Base-by-base conservation (phyloP, 2,888 invertebrate species). In the Pseudeuparius sepicola region DNA sequence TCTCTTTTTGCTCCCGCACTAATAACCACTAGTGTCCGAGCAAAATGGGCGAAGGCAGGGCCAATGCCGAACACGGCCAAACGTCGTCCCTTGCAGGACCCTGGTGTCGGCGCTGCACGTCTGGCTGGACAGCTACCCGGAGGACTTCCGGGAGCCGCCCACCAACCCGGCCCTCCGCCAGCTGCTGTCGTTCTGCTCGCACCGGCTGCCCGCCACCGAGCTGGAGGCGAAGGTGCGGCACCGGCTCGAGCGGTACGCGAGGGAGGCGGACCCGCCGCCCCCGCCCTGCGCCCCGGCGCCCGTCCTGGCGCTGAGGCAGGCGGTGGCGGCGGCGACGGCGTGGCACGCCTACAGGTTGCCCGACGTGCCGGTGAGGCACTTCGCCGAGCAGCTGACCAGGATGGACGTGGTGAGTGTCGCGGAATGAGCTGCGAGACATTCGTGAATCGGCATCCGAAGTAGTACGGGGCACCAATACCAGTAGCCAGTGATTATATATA, bases 51-150 rank as follows among this genome's bases (percentile, higher is more conserved):
- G n/a, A n/a, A n/a, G n/a, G n/a, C n/a, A n/a, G n/a, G n/a, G n/a
- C n/a, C n/a, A n/a, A n/a, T n/a, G n/a, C n/a, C n/a, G n/a, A n/a
- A n/a, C n/a, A n/a, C n/a, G n/a, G n/a, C n/a, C n/a, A n/a, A n/a
- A n/a, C n/a, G n/a, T n/a, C n/a, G n/a, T n/a, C n/a, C n/a, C n/a
- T 61, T 68, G 44, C 57, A 85, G 84, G 65, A 87, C 88, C 44
- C 72, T 92, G 60, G 78, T 89, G 51, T 84, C 87, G 48, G 86
- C 87, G 42, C 72, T 97, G 47, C 89, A 92, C 59, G 92, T 96
- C 26, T 98, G 98, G 98, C 65, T 98, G 57, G 96, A 97, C 66
- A 86, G 88, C 38, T 97, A 93, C 63, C 89, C 93, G 24, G 94
- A 96, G 63, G 98, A 98, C 66, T 86, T 87, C 63, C 75, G 79